phyloP scores from a whole-genome alignment of 2,888 invertebrate genomes.

The Yponomeuta malinellus region DNA sequence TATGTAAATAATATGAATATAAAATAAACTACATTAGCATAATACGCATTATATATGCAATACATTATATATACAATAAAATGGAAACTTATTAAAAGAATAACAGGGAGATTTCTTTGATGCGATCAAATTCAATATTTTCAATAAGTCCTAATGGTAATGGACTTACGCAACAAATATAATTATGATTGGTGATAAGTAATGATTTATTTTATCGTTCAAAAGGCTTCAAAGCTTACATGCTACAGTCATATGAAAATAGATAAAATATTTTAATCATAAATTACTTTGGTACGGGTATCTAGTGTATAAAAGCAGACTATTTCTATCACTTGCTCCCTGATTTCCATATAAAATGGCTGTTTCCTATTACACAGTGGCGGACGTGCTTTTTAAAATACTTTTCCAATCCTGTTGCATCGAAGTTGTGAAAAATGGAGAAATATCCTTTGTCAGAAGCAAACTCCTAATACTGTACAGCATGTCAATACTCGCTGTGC shows the following conservation, averaged over 20 bases:
- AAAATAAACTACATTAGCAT: no score
- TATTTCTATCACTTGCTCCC: background rate
- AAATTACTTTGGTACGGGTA: no score
- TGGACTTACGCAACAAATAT: background rate
- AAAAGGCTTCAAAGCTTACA: no score
- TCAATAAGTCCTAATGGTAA: background rate
- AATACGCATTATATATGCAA: no score
- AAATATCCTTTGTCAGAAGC: background rate
- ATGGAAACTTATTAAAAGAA: no score
- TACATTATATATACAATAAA: no score
- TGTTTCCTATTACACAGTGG: background rate
- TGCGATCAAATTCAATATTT: background rate
- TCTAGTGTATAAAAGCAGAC: no score
- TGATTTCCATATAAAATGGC: background rate
- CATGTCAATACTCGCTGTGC: background rate
- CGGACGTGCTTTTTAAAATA: background rate
- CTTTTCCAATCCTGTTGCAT: background rate
- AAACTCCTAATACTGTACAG: background rate
- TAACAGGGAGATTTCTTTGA: no score
- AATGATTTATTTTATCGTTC: background rate
- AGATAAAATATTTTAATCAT: no score
- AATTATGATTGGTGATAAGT: background rate
- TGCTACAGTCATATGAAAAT: no score
- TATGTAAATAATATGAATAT: no score
- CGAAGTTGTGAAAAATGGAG: background rate